These are phyloP conservation scores for Bhutanitis thaidina DNA, from an alignment of 2,888 invertebrate species.

Conservation along the genomic window DNA sequence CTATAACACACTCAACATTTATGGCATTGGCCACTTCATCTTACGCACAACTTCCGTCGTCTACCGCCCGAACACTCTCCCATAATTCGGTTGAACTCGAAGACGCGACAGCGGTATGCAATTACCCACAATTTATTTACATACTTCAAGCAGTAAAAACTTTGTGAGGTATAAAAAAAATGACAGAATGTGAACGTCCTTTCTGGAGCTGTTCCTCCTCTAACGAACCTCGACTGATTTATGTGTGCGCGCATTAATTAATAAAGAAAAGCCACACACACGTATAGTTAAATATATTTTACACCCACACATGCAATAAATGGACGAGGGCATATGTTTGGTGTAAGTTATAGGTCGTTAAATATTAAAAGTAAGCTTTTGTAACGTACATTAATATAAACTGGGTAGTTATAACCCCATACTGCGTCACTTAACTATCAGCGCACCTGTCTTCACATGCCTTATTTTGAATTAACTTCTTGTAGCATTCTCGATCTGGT, in stretches of 20 bases:
- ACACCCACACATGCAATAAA: constrained; percentile 34
- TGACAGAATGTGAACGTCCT: constrained; percentile 56
- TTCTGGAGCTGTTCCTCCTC: constrained; percentile 53
- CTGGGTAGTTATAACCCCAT: background rate
- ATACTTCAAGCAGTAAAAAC: constrained; percentile 36
- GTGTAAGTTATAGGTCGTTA: constrained; percentile 34
- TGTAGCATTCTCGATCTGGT: too few relatives aligned
- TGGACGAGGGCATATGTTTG: constrained; percentile 20
- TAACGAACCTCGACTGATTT: constrained; percentile 77
- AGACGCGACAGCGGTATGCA: constrained; percentile 42
- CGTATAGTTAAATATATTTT: constrained; percentile 44
- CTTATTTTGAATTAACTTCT: too few relatives aligned
- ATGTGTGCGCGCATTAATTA: constrained; percentile 75
- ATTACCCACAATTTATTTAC: constrained; percentile 67
- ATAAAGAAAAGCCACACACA: constrained; percentile 66
- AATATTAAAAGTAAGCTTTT: constrained; percentile 22
- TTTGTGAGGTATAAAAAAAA: constrained; percentile 28
- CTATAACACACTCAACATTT: constrained; percentile 8
- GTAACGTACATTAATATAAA: constrained; percentile 24
- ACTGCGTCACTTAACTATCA: too few relatives aligned
- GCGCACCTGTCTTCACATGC: too few relatives aligned
- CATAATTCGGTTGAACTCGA: constrained; percentile 9
- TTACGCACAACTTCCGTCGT: constrained; percentile 28
- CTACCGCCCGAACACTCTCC: constrained; percentile 7
- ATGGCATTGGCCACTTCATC: constrained; percentile 21